Evolutionary conservation across 2,888 invertebrate genomes (phyloP).

Genomic region (Desoria tigrina): DNA sequence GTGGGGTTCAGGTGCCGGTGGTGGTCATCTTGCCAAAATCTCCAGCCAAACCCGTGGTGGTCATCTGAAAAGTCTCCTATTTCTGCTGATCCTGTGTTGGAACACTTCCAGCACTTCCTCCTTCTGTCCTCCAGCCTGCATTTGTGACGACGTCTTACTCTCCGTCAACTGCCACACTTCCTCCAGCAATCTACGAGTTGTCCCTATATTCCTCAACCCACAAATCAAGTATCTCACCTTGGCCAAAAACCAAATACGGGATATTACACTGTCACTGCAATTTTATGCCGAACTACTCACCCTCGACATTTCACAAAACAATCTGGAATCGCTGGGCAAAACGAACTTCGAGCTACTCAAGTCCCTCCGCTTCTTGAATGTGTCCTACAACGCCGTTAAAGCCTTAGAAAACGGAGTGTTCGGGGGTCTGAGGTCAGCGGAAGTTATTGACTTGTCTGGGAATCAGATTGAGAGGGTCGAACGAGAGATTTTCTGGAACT

Average conservation of each 20-base stretch:
- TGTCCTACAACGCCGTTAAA: constrained; percentile 43
- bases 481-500: constrained; percentile 39
- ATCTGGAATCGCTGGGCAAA: constrained; percentile 41
- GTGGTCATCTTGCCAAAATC: too few relatives aligned
- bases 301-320: constrained; percentile 47
- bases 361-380: constrained; percentile 41
- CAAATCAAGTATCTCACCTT: constrained; percentile 49
- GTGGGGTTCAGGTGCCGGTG: not conserved
- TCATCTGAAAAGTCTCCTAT: constrained; percentile 21
- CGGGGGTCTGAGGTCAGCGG: constrained; percentile 30
- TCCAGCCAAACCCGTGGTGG: too few relatives aligned
- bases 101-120: constrained; percentile 45
- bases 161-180: constrained; percentile 49
- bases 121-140: constrained; percentile 48
- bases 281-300: constrained; percentile 47
- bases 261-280: constrained; percentile 49
- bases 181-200: constrained; percentile 44
- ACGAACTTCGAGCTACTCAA: constrained; percentile 45
- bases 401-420: constrained; percentile 42
- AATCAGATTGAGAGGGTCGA: constrained; percentile 46
- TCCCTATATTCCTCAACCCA: constrained; percentile 51
- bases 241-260: constrained; percentile 47
- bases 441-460: constrained; percentile 42
- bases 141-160: constrained; percentile 47
- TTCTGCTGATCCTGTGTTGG: constrained; percentile 42